Evolutionary conservation across 1,140 invertebrate species (phyloP), one percentile per base, ranked within the genome.

Genomic region (Drosophila pallidifrons): DNA sequence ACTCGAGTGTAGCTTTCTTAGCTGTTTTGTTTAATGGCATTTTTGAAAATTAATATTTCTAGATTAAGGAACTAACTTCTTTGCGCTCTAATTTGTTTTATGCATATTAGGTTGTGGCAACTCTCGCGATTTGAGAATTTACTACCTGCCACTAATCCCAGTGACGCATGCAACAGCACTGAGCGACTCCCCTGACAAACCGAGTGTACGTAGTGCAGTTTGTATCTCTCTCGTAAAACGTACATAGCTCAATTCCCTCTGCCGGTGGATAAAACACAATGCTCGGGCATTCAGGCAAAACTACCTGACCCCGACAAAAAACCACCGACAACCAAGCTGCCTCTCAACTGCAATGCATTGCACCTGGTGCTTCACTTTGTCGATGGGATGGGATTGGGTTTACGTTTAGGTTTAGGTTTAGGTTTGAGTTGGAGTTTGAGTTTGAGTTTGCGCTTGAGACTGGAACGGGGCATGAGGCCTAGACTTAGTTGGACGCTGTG

Each of bases 271-370:
- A 35, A 32, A 78, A 66, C 77, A 85, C 81, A 88, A 88, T 88
- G 83, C 69, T 25, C 69, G 67, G 70, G 81, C 85, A 83, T 88
- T 88, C 60, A 89, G 80, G 46, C 63, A 64, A 54, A 65, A 65
- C 82, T 88, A 88, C 83, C 85, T 88, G 83, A 89, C 82, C 79
- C 81, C 59, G 60, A 54, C 25, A 7, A 38, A 55, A 47, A 47
- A 47, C 30, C 38, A 10, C 20, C 30, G 46, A 69, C 55, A 73
- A 70, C 71, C 77, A 68, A 61, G 81, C 75, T 52, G 54, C 15
- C 35, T 30, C 59, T 46, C 63, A 68, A 68, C 69, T 69, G 70
- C 68, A 64, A 79, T 72, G 70, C 65, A 76, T 51, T 82, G 83
- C 83, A 88, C 80, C 83, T 88, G 83, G 83, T 89, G 69, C 74